Evolutionary conservation across 2,888 invertebrate species (phyloP).

Genomic region (Iphiclides podalirius): DNA sequence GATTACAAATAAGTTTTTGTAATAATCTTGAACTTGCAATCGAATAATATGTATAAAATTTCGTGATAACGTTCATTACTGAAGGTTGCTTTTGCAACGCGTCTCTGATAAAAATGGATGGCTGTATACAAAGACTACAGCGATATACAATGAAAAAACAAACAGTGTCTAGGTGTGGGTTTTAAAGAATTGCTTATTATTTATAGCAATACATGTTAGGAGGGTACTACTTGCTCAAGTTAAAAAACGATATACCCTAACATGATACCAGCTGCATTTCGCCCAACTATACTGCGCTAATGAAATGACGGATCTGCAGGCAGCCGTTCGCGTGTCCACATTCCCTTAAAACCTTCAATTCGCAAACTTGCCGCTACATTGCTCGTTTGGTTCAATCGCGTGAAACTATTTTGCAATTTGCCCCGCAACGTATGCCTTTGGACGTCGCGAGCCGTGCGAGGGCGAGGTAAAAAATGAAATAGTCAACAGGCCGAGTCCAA

Average conservation of each 20-base stretch:
- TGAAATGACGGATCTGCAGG: background rate
- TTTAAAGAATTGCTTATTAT: no score
- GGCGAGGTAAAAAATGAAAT: conserved; percentile 52
- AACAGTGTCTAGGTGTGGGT: no score
- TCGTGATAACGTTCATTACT: background rate
- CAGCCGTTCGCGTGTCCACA: conserved; percentile 29
- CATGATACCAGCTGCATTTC: conserved; percentile 27
- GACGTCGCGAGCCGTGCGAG: conserved; percentile 32
- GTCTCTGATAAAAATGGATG: no score
- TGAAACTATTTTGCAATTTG: conserved; percentile 40
- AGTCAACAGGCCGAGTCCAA: conserved; percentile 49
- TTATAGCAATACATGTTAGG: no score
- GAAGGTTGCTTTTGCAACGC: background rate
- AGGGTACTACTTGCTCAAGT: no score
- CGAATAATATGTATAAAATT: background rate
- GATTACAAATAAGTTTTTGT: background rate
- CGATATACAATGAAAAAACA: no score
- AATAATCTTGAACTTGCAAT: background rate
- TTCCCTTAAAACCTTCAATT: conserved; percentile 37
- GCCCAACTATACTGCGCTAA: conserved; percentile 46
- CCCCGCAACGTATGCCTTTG: conserved; percentile 37
- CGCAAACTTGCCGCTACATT: conserved; percentile 43
- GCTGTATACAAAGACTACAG: no score
- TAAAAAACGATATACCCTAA: conserved; percentile 45
- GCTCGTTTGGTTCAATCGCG: conserved; percentile 44